Conservation (phyloP, 1,140 invertebrate genomes). For the Drosophila subpulchrella region DNA sequence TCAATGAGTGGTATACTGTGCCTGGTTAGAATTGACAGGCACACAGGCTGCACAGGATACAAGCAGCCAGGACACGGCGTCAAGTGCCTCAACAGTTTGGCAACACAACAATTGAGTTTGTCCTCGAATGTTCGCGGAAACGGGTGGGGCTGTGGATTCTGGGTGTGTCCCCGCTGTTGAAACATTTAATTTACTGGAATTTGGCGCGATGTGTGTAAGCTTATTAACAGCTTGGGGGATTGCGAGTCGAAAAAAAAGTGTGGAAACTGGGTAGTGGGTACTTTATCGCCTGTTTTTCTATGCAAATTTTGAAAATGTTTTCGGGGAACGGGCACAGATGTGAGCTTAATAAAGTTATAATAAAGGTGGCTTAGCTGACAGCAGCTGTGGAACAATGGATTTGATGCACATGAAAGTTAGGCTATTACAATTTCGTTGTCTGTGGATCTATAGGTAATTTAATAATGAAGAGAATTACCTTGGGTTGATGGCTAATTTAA, state of each 20-base stretch:
- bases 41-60: slow-evolving; percentile 58
- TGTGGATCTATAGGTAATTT: neutral
- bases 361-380: slow-evolving; percentile 24
- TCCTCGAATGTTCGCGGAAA: slow-evolving; percentile 17
- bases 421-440: neutral
- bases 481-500: neutral
- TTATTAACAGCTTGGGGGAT: slow-evolving; percentile 69
- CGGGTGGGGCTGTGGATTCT: neutral
- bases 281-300: slow-evolving; percentile 69
- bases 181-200: slow-evolving; percentile 82
- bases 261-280: neutral
- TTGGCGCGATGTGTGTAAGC: slow-evolving; percentile 69
- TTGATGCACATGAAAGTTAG: slow-evolving; percentile 1
- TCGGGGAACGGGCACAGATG: slow-evolving; percentile 14
- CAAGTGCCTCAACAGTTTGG: slow-evolving; percentile 75
- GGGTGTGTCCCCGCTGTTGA: slow-evolving; percentile 33
- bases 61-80: slow-evolving; percentile 47
- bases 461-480: neutral
- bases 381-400: slow-evolving; percentile 17
- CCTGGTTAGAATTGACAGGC: slow-evolving; percentile 64
- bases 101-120: slow-evolving; percentile 77
- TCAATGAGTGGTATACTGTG: neutral
- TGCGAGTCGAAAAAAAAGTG: neutral
- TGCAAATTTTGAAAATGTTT: slow-evolving; percentile 55
- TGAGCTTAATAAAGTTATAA: slow-evolving; percentile 36